Base-by-base conservation (phyloP, 2,113 vertebrate genomes). In the Microtus oregoni region DNA sequence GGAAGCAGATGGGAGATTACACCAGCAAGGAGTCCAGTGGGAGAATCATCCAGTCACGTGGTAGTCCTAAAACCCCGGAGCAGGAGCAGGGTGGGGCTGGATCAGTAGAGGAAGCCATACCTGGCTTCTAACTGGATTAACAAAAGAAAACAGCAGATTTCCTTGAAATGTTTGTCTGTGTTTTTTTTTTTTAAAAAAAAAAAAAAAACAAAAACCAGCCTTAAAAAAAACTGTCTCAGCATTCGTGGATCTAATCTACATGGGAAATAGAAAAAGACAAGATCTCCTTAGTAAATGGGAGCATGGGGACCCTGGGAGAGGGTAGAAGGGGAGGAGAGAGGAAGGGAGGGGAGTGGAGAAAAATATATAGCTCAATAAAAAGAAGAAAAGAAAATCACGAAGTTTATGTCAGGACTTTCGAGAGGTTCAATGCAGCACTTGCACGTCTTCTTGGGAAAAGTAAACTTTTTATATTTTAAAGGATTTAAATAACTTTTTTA, bases 381-480 rank as follows among this genome's bases (percentile, higher is more conserved):
- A 58, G 55, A 58, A 58, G 17, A 58, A 58, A 58, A 58, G 55
- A 58, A 58, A 58, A 58, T 58, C 19, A 58, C 20, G 58, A 58
- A 58, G 7, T 58, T 20, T 35, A 24, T 73, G 32, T 87, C 61
- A n/a, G 10, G 86, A 47, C 32, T 76, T 91, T 13, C 22, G 17
- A 96, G 44, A 96, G 38, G 30, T 24, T 67, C 58, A 95, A 26
- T 73, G 50, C 86, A 96, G 32, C 58, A 10, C 28, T 32, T 93
- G 19, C 2, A 24, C 70, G 41, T 95, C 52, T 90, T 92, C 35
- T 55, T 94, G 75, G 17, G n/a, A 52, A 93, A 93, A 86, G 32
- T 6, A 67, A 11, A 32, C 52, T 55, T 89, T 93, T 79, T 86
- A 90, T 78, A 88, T 85, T 83, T 67, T 95, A 93, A 93, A 78